Evolutionary conservation across 2,888 invertebrate genomes (phyloP), one percentile per base, ranked within the genome.

Genomic region (Mythimna pallens): DNA sequence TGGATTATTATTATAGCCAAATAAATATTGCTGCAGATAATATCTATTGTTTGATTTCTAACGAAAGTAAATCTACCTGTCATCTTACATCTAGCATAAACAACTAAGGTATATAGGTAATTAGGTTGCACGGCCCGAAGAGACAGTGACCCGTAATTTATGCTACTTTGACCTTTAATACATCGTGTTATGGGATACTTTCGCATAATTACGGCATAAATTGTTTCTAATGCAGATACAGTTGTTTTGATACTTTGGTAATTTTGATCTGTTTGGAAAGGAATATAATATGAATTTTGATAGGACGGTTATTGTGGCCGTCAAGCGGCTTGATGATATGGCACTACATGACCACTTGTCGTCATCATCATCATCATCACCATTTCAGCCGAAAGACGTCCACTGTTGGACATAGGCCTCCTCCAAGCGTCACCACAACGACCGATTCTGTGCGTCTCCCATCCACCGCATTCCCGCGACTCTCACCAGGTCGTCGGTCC

Each of bases 1-100:
- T 20, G 6, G n/a, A n/a, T 52, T 52, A 52, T n/a, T n/a, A n/a
- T 52, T 52, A n/a, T n/a, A n/a, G 22, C 10, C 4, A 70, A 77
- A 77, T 47, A 59, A 30, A 71, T 47, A 63, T 63, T 30, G 65
- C 65, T 22, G 34, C 14, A 58, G 47, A 65, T 72, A 74, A 65
- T 55, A 25, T 10, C 76, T 34, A 55, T 71, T 67, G 67, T 76
- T 36, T 71, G 64, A 76, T 76, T 80, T 71, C 25, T 52, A 78
- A 68, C 61, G 80, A 80, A 80, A 80, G 80, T 81, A 80, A 80
- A 70, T 74, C 78, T 70, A 78, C 82, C 80, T 80, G 80, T 78
- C 74, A 63, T 81, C n/a, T n/a, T n/a, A n/a, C n/a, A n/a, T n/a
- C 58, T 55, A 68, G 30, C 78, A 58, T 63, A 81, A 81, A 78